Evolutionary conservation across 2,888 invertebrate species (phyloP), one percentile per base, ranked within the genome.

Genomic region (Drosophila barbarae): DNA sequence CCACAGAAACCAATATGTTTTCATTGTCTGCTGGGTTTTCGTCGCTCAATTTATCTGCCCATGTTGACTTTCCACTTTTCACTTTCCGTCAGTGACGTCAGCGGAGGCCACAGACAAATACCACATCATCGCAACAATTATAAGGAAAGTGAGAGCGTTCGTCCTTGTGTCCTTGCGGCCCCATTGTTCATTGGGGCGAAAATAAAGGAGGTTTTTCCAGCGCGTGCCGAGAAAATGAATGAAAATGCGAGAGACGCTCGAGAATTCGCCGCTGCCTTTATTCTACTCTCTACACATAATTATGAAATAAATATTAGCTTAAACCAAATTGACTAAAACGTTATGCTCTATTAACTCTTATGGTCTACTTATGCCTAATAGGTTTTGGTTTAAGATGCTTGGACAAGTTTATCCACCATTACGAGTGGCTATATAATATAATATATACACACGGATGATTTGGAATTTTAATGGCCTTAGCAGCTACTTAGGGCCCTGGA

Each of bases 331-430:
- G 86, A 82, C 69, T 75, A 76, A 72, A 74, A 72, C 54, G 36
- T 83, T 79, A 69, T 76, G 86, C 73, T 81, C 78, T 77, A 85
- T 85, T 85, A 81, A 77, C 55, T 74, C 66, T 75, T 70, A 75
- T 59, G 52, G 39, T 64, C 67, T 63, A 56, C 67, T 49, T 73
- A 54, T 36, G 50, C 15, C 26, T 56, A 69, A 47, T 38, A 57
- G 54, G 61, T 66, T 82, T 85, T 71, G 70, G 69, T 64, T 80
- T 71, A 44, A 49, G 65, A 66, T 69, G 77, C 58, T 67, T 75
- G 71, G 71, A 73, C 60, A 81, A 68, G 67, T 71, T 76, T 35
- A 56, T 39, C 32, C 23, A 28, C 47, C 26, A 47, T 46, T 59
- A 44, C 13, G 30, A 50, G 54, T 71, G 49, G 65, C 34, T 71